Conservation (phyloP, 2,113 vertebrate genomes). For the Sylvietta virens region DNA sequence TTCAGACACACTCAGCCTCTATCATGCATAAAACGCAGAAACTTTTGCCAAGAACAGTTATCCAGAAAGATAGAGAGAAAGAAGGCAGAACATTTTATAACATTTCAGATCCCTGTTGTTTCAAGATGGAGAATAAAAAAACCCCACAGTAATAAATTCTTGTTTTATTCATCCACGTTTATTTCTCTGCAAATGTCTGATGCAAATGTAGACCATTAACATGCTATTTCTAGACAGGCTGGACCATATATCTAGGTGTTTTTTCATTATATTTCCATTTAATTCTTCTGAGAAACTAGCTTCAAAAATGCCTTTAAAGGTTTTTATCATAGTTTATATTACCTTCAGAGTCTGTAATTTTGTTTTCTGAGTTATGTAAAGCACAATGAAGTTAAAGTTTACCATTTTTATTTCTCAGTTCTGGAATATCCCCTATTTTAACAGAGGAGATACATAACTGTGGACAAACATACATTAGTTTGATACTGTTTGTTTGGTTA, state of each 20-base stretch:
- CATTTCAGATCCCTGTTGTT: neutral
- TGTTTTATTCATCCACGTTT: neutral
- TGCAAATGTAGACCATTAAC: slow-evolving; percentile 40
- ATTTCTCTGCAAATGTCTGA: slow-evolving; percentile 39
- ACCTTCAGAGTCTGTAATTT: neutral
- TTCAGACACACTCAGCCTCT: slow-evolving; percentile 54
- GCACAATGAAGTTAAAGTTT: neutral
- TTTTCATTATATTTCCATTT: neutral
- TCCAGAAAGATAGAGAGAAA: neutral
- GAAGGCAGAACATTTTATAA: slow-evolving; percentile 10
- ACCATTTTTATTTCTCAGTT: neutral
- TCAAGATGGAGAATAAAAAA: slow-evolving; percentile 29
- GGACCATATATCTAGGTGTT: neutral
- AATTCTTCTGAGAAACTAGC: neutral
- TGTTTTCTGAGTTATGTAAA: neutral
- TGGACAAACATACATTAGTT: neutral
- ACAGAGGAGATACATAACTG: neutral
- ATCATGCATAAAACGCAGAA: slow-evolving; percentile 45
- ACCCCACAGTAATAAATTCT: slow-evolving; percentile 28
- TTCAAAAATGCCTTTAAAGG: neutral
- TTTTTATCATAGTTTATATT: neutral
- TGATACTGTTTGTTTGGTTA: neutral
- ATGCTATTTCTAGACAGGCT: neutral
- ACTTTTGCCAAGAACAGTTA: slow-evolving; percentile 31
- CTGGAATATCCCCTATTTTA: neutral